Conservation (phyloP, 2,797 vertebrate species). For the Acipenser oxyrinchus region DNA sequence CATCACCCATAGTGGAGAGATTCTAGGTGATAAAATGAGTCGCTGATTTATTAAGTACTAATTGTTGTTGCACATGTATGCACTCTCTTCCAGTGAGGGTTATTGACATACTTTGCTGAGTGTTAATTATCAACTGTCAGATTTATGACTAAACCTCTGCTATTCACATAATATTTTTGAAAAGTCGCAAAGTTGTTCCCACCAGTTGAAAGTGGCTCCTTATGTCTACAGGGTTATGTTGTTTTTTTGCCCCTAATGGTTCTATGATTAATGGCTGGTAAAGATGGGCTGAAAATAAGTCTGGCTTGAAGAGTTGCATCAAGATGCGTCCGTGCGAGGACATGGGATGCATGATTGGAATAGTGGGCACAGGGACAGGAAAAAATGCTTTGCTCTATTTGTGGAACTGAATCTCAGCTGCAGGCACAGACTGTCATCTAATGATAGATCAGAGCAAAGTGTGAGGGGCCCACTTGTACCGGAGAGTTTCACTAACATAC, state of each 20-base stretch:
- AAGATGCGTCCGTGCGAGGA: constrained; percentile 42
- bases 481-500: too few relatives aligned
- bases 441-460: constrained; percentile 54
- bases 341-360: constrained; percentile 56
- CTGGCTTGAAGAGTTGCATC: constrained; percentile 38
- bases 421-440: constrained; percentile 56
- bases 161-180: constrained; percentile 56
- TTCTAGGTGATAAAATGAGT: constrained; percentile 53
- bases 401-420: constrained; percentile 59
- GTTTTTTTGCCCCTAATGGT: constrained; percentile 45
- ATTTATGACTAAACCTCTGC: constrained; percentile 43
- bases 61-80: constrained; percentile 67
- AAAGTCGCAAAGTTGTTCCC: constrained; percentile 64
- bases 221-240: constrained; percentile 45
- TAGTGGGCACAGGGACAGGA: constrained; percentile 46
- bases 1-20: constrained; percentile 27
- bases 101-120: constrained; percentile 62
- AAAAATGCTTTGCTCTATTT: constrained; percentile 64
- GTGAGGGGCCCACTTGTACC: not conserved
- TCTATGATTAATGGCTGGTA: constrained; percentile 64
- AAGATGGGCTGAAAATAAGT: constrained; percentile 62
- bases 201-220: constrained; percentile 58
- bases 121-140: constrained; percentile 63
- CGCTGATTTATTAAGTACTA: constrained; percentile 68
- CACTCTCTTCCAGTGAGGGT: constrained; percentile 41